These are phyloP conservation scores for Epinotia demarniana DNA, from an alignment of 2,888 invertebrate species.

Conservation along the genomic window DNA sequence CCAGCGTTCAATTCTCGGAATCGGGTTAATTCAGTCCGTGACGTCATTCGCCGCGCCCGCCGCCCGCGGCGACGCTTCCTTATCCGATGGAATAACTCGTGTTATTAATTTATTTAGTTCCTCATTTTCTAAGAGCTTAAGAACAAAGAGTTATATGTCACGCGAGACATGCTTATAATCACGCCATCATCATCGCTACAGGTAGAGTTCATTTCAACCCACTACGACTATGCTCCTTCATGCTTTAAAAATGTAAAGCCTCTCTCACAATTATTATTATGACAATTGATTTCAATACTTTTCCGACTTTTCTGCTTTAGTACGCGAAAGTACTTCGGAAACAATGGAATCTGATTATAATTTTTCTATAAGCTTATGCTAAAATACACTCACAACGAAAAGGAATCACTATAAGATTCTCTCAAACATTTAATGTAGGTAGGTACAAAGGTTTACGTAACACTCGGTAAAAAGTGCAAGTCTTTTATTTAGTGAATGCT, in stretches of 20 bases:
- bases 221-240: not conserved
- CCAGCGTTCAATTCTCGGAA: slow-evolving; percentile 76
- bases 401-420: not conserved
- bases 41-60: slow-evolving; percentile 67
- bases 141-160: not conserved
- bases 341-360: too few relatives aligned
- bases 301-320: too few relatives aligned
- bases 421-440: not conserved
- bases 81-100: slow-evolving; percentile 63
- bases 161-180: not conserved
- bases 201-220: not conserved
- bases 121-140: slow-evolving; percentile 16
- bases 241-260: not conserved
- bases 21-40: slow-evolving; percentile 78
- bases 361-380: too few relatives aligned
- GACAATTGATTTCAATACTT: too few relatives aligned
- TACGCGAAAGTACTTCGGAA: too few relatives aligned
- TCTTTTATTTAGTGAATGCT: not conserved
- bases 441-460: not conserved
- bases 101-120: slow-evolving; percentile 50
- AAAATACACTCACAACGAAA: not conserved
- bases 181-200: not conserved
- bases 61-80: slow-evolving; percentile 60
- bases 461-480: not conserved
- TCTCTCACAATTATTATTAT: too few relatives aligned